Evolutionary conservation across 2,888 invertebrate genomes (phyloP).

Genomic region (Automeris io): DNA sequence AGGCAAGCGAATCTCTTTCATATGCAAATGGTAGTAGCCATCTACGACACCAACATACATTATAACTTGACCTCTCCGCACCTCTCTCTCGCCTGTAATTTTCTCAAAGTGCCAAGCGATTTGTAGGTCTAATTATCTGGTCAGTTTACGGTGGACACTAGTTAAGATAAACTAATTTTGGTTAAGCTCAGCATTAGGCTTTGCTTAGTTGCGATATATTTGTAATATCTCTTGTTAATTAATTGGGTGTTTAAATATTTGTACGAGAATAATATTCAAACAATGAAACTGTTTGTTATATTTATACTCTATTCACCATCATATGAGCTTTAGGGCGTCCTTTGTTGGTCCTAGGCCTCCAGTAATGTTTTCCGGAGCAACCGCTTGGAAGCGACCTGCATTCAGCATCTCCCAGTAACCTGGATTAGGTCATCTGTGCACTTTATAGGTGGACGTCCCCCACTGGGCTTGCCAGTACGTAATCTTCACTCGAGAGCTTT

Average conservation of each 20-base stretch:
- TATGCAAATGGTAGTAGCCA: conserved; percentile 38
- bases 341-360: no score
- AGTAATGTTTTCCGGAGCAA: no score
- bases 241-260: neutral
- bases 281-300: no score
- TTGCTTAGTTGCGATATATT: conserved; percentile 11
- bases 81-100: conserved; percentile 12
- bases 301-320: no score
- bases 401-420: no score
- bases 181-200: conserved; percentile 26
- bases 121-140: conserved; percentile 19
- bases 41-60: conserved; percentile 23
- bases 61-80: conserved; percentile 17
- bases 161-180: conserved; percentile 23
- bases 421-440: no score
- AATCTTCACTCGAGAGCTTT: no score
- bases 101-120: conserved; percentile 11
- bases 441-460: no score
- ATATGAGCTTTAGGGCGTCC: no score
- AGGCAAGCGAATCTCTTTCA: conserved; percentile 34
- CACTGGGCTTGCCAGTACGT: no score
- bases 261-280: no score
- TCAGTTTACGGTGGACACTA: conserved; percentile 10
- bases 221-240: neutral
- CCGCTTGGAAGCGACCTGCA: no score